Conservation (phyloP, 2,888 invertebrate species). For the Yponomeuta evonymella region DNA sequence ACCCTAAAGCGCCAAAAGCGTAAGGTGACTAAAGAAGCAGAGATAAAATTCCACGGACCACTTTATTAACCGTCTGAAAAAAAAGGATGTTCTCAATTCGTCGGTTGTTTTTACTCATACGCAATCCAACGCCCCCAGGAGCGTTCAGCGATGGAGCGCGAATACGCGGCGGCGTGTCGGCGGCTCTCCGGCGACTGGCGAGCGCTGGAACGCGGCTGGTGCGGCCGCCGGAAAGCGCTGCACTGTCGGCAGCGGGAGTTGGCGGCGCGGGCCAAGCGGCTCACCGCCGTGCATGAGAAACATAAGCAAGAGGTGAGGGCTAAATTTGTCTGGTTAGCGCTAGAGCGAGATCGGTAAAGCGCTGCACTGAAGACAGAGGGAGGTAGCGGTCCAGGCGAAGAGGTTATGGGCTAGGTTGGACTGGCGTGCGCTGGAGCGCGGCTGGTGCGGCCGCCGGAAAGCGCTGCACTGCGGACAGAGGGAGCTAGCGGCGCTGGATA, state of each 20-base stretch:
- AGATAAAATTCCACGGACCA: too few species aligned
- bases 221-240: slow-evolving; percentile 74
- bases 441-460: slow-evolving; percentile 75
- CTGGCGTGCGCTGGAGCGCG: slow-evolving; percentile 32
- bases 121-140: slow-evolving; percentile 41
- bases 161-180: slow-evolving; percentile 81
- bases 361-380: too few species aligned
- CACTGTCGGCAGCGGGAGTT: slow-evolving; percentile 76
- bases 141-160: slow-evolving; percentile 78
- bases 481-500: slow-evolving; percentile 68
- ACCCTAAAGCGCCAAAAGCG: too few species aligned
- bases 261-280: slow-evolving; percentile 64
- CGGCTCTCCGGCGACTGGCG: slow-evolving; percentile 72
- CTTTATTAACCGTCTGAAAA: too few species aligned
- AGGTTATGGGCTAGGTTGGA: too few species aligned
- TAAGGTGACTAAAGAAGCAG: too few species aligned
- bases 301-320: slow-evolving; percentile 66
- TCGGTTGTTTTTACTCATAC: too few species aligned
- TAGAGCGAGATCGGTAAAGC: slow-evolving; percentile 75
- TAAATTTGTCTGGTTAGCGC: slow-evolving; percentile 33
- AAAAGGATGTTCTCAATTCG: too few species aligned
- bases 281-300: slow-evolving; percentile 65
- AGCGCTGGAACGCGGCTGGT: slow-evolving; percentile 78
- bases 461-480: slow-evolving; percentile 77
- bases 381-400: too few species aligned